A percentile compares a stretch with the other conserved stretches of the same genome.
These are phyloP conservation scores for Macrotrachela quadricornifera DNA, from an alignment of 1,140 invertebrate genomes.

Conservation along the genomic window DNA sequence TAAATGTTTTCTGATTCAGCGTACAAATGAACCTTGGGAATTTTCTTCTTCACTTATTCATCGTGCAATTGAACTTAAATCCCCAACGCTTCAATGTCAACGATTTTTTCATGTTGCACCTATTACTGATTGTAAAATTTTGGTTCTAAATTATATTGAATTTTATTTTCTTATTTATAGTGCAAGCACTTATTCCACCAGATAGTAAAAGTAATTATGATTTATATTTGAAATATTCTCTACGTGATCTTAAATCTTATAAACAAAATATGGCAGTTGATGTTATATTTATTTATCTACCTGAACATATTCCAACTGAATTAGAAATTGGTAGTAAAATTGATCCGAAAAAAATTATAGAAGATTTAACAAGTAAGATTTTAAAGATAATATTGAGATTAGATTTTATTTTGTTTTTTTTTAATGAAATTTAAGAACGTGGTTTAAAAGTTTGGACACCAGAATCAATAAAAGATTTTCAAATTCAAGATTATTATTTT, in stretches of 20 bases:
- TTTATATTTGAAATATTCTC: constrained; percentile 18
- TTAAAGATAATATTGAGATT: not conserved
- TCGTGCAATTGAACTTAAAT: constrained; percentile 18
- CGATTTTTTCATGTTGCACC: constrained; percentile 27
- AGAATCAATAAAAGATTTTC: not conserved
- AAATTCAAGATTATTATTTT: too few species aligned
- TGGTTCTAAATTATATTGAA: constrained; percentile 4
- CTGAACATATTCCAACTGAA: constrained; percentile 12
- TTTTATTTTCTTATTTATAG: not conserved
- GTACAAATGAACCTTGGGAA: constrained; percentile 18
- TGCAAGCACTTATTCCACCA: constrained; percentile 18
- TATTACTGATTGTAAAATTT: constrained; percentile 21
- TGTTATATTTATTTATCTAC: constrained; percentile 17
- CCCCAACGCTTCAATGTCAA: constrained; percentile 26
- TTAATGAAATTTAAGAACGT: not conserved
- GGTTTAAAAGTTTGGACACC: not conserved
- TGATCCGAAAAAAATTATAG: not conserved
- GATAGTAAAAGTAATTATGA: constrained; percentile 20
- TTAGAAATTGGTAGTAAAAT: constrained; percentile 6
- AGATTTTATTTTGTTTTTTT: not conserved
- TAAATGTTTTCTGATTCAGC: constrained; percentile 11
- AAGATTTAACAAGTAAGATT: not conserved
- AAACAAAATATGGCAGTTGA: constrained; percentile 16
- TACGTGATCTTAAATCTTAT: constrained; percentile 17
- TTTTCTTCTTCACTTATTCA: constrained; percentile 19